Base-by-base conservation (phyloP, 2,797 vertebrate species). In the Leucoraja ocellata region DNA sequence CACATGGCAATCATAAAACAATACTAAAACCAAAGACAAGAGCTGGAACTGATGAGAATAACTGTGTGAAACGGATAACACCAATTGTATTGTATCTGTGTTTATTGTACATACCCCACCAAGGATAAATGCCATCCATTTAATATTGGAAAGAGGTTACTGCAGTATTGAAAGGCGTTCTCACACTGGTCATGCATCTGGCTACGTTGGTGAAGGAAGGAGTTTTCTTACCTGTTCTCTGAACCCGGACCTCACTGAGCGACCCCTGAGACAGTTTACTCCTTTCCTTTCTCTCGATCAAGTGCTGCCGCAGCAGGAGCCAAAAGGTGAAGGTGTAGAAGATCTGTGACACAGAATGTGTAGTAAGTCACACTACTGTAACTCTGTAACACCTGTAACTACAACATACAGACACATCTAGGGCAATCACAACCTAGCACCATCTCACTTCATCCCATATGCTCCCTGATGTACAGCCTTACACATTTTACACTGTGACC, bases 271-370 rank as follows among this genome's bases (percentile, higher is more conserved):
- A 95, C 73, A 94, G 91, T 10, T 78, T 94, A 86, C 94, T 94
- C 80, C 94, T 94, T 93, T 83, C 94, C 9, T 93, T 94, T 80
- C 95, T 95, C 93, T 97, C 96, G 84, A 95, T 96, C 73, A 96
- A 94, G 68, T 96, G 95, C 95, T 98, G 97, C 93, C 95, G 95
- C 94, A 97, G 96, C 96, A 97, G 96, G 95, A 97, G 93, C 96
- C 97, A 97, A 91, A 96, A 98, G 93, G 94, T 96, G 94, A 97
- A 96, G 23, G 95, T 94, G 94, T 94, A 97, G 93, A 96, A 94
- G 68, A 97, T 95, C 98, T 97, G 95, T 93, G 94, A 93, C 74
- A 58, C 1, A 36, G 36, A 25, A 73, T 25, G 28, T 25, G 36
- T 36, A 28, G 23, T 2, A 39, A n/a, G 14, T 36, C 65, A 73